Percentiles rank a stretch among this genome's conserved stretches.
Conservation (phyloP, 1,140 invertebrate genomes). For the Ceratina japonica region DNA sequence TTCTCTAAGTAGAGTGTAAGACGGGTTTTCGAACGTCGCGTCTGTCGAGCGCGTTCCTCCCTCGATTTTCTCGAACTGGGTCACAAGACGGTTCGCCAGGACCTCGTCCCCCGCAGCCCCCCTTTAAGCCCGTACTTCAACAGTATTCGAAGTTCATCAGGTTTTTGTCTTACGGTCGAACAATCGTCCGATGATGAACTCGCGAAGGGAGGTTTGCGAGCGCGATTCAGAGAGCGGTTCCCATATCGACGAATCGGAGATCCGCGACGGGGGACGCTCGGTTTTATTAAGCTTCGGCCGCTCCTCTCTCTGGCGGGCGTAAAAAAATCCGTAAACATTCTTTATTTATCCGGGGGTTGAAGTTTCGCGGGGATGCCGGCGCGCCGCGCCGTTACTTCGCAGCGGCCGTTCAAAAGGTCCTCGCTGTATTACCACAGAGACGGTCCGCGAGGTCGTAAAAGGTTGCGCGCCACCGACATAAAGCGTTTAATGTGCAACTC, state of each 20-base stretch:
- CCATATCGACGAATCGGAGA: slow-evolving; percentile 20
- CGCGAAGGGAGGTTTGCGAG: background rate
- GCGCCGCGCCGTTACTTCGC: slow-evolving; percentile 49
- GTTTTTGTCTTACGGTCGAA: background rate
- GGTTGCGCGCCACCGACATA: slow-evolving; percentile 60
- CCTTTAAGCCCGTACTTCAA: too few species aligned
- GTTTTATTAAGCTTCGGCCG: slow-evolving; percentile 26
- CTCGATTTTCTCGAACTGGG: too few species aligned
- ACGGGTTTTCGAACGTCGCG: too few species aligned
- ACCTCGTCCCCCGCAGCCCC: too few species aligned
- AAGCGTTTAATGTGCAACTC: slow-evolving; percentile 65
- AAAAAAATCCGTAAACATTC: slow-evolving; percentile 45
- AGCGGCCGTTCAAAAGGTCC: slow-evolving; percentile 57
- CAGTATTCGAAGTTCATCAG: too few species aligned
- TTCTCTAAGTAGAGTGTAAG: too few species aligned
- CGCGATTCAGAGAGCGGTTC: background rate
- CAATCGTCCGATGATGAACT: background rate
- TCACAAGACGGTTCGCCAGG: too few species aligned
- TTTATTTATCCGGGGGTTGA: slow-evolving; percentile 44
- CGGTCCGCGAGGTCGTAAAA: slow-evolving; percentile 64
- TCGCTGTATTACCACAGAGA: slow-evolving; percentile 64
- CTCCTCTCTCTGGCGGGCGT: slow-evolving; percentile 11
- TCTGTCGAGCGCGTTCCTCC: too few species aligned
- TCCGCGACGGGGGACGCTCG: background rate
- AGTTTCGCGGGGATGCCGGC: slow-evolving; percentile 20